Evolutionary conservation across 1,140 invertebrate genomes (phyloP).

Genomic region (Drosophila mayri): DNA sequence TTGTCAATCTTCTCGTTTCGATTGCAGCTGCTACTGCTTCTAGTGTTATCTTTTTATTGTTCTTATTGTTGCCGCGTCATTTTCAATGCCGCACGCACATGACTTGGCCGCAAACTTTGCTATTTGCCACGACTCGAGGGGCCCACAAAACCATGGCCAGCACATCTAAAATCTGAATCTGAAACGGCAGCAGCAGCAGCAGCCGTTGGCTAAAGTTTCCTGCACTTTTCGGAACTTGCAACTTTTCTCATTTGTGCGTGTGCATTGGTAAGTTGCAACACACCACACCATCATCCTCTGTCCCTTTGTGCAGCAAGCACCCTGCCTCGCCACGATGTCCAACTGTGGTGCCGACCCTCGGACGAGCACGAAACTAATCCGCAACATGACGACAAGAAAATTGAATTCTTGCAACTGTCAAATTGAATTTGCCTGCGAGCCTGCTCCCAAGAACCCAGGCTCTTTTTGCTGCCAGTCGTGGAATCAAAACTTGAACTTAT

Average conservation of each 20-base stretch:
- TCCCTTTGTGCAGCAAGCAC: slow-evolving; percentile 15
- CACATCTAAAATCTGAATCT: slow-evolving; percentile 3
- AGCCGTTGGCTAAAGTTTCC: slow-evolving; percentile 65
- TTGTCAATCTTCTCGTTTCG: slow-evolving; percentile 23
- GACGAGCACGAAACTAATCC: slow-evolving; percentile 77
- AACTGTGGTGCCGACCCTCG: slow-evolving; percentile 37
- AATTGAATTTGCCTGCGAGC: slow-evolving; percentile 69
- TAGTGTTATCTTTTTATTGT: slow-evolving; percentile 23
- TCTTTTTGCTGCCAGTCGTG: slow-evolving; percentile 4
- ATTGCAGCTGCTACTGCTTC: slow-evolving; percentile 25
- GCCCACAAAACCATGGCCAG: slow-evolving; percentile 28
- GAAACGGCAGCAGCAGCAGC: slow-evolving; percentile 25
- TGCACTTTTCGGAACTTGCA: slow-evolving; percentile 63
- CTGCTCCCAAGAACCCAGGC: slow-evolving; percentile 4
- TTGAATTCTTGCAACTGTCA: slow-evolving; percentile 83
- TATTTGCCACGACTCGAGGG: slow-evolving; percentile 50
- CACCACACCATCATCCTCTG: not conserved
- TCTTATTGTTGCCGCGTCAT: slow-evolving; percentile 45
- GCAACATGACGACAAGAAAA: slow-evolving; percentile 82
- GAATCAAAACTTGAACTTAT: slow-evolving; percentile 62
- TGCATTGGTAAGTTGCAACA: slow-evolving; percentile 67
- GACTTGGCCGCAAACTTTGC: slow-evolving; percentile 74
- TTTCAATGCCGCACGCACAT: slow-evolving; percentile 75
- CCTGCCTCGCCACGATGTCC: slow-evolving; percentile 48
- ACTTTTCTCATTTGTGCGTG: slow-evolving; percentile 83